Percentiles rank a stretch among this genome's conserved stretches.
Conservation (phyloP, 2,113 vertebrate species). For the Ellobius talpinus region DNA sequence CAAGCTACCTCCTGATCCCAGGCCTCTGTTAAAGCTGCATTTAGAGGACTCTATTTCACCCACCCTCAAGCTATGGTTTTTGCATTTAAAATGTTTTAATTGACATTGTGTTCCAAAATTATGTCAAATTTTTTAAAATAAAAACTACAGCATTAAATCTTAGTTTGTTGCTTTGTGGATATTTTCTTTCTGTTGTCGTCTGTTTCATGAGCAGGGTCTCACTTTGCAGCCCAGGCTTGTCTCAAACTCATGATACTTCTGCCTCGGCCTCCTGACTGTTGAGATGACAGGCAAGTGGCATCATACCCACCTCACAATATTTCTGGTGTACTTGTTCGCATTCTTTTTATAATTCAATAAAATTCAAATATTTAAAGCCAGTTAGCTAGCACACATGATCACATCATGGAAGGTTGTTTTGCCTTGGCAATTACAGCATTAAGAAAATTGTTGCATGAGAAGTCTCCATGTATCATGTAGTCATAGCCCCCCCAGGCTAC, state of each 20-base stretch:
- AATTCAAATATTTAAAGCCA: background rate
- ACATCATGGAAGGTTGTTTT: background rate
- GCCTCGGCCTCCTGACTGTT: background rate
- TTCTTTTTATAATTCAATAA: background rate
- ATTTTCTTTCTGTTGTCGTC: background rate
- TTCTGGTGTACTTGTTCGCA: background rate
- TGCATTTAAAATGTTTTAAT: background rate
- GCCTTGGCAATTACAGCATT: background rate
- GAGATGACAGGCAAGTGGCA: background rate
- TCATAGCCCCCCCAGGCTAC: background rate
- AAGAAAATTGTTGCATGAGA: background rate
- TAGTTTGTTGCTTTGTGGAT: too few species aligned
- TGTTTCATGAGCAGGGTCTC: background rate
- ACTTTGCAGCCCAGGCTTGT: too few species aligned
- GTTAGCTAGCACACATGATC: too few species aligned
- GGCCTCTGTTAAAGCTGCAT: background rate
- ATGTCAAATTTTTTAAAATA: background rate
- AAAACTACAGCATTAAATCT: background rate
- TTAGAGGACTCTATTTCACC: background rate
- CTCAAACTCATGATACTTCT: background rate
- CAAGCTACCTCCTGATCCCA: background rate
- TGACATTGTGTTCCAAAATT: background rate
- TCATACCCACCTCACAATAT: background rate
- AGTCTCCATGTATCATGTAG: background rate
- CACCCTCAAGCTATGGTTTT: background rate